Conservation (phyloP, 2,113 vertebrate genomes). For the Laterallus jamaicensis region DNA sequence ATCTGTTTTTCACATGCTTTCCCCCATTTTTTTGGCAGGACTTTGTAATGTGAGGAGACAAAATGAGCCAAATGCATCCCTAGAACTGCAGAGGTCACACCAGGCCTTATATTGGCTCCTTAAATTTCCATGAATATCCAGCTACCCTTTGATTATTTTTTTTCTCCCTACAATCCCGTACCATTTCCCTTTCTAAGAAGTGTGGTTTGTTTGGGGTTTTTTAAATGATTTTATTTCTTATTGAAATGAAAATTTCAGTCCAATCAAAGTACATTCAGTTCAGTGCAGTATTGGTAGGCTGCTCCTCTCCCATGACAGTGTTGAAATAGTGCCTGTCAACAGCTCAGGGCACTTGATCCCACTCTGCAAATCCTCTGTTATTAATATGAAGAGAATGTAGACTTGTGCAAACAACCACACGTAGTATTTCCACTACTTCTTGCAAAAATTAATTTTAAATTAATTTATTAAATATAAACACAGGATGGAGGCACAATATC, state of each 20-base stretch:
- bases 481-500: not conserved
- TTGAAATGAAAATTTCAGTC: not conserved
- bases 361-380: not conserved
- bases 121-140: conserved; percentile 20
- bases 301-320: not conserved
- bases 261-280: not conserved
- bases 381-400: not conserved
- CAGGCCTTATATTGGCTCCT: not conserved
- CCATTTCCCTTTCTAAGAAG: not conserved
- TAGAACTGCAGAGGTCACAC: conserved; percentile 28
- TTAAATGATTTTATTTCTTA: not conserved
- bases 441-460: not conserved
- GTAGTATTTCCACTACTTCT: not conserved
- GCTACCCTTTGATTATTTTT: not conserved
- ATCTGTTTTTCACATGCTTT: conserved; percentile 56
- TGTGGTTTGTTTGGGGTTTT: not conserved
- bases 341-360: not conserved
- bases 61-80: not conserved
- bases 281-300: not conserved
- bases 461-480: not conserved
- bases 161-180: not conserved
- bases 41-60: conserved; percentile 12
- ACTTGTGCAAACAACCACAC: not conserved
- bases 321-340: not conserved
- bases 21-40: not conserved